A percentile compares a stretch with the other conserved stretches of the same genome.
phyloP scores from a whole-genome alignment of 2,888 invertebrate species.

The Caenorhabditis panamensis region DNA sequence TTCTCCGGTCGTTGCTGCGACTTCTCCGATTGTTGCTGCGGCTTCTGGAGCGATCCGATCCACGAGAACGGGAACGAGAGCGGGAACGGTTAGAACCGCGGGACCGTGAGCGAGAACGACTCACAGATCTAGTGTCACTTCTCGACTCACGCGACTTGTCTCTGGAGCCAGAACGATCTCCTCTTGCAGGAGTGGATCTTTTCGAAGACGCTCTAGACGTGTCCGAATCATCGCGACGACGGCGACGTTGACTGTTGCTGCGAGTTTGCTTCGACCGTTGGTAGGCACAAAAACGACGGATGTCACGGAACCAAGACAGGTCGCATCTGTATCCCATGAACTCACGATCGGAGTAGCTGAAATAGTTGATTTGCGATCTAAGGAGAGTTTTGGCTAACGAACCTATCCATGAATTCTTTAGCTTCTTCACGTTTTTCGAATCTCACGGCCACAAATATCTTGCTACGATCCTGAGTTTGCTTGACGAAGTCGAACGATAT shows the following conservation, averaged over 20 bases:
- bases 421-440: conserved; percentile 78
- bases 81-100: conserved; percentile 14
- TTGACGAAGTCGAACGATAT: conserved; percentile 80
- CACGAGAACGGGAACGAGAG: background rate
- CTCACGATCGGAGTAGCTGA: conserved; percentile 72
- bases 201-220: conserved; percentile 12
- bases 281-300: conserved; percentile 73
- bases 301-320: conserved; percentile 79
- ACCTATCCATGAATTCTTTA: conserved; percentile 74
- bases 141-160: conserved; percentile 1
- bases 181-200: background rate
- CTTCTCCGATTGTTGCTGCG: background rate
- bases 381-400: background rate
- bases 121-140: background rate
- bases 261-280: conserved; percentile 37
- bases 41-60: conserved; percentile 15
- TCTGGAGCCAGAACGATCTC: conserved; percentile 6
- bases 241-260: conserved; percentile 44
- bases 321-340: conserved; percentile 74
- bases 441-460: conserved; percentile 78
- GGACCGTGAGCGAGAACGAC: conserved; percentile 13
- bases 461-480: conserved; percentile 69
- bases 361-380: conserved; percentile 14
- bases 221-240: conserved; percentile 52
- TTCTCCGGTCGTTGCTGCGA: conserved; percentile 11